Evolutionary conservation across 2,888 invertebrate species (phyloP).

Genomic region (Venusia cambrica): DNA sequence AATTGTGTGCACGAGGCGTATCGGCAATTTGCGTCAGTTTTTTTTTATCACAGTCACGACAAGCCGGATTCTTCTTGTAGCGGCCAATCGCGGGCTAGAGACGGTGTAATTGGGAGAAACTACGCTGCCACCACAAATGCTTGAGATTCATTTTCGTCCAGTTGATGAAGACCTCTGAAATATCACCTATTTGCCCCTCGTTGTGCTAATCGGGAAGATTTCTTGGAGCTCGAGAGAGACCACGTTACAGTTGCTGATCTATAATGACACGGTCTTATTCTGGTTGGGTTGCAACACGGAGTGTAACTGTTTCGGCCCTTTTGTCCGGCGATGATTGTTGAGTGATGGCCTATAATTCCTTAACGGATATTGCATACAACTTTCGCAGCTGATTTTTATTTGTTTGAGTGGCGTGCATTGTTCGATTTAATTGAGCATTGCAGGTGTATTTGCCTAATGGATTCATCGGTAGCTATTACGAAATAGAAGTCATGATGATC

Average conservation of each 20-base stretch:
- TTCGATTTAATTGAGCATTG: conserved; percentile 12
- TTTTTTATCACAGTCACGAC: conserved; percentile 77
- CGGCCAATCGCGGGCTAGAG: conserved; percentile 73
- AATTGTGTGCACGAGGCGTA: conserved; percentile 80
- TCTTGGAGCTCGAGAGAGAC: conserved; percentile 39
- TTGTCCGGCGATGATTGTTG: conserved; percentile 65
- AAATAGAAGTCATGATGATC: no score
- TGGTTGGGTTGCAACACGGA: conserved; percentile 53
- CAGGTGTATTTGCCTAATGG: conserved; percentile 10
- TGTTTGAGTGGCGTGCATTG: conserved; percentile 20
- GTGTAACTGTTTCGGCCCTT: conserved; percentile 69
- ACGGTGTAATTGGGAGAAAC: conserved; percentile 79
- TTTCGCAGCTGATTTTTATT: conserved; percentile 50
- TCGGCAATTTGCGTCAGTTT: conserved; percentile 80
- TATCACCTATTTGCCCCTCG: conserved; percentile 37
- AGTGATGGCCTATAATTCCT: conserved; percentile 57
- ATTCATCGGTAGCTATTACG: conserved; percentile 1
- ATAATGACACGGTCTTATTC: conserved; percentile 63
- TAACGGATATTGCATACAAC: conserved; percentile 44
- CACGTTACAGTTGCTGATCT: conserved; percentile 47
- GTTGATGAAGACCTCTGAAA: conserved; percentile 49
- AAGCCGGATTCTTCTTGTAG: conserved; percentile 70
- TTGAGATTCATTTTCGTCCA: conserved; percentile 62
- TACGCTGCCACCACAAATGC: conserved; percentile 71
- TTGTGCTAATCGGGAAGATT: conserved; percentile 26